These are phyloP conservation scores for Paradoxurus hermaphroditus DNA, from an alignment of 2,113 vertebrate genomes.

Conservation along the genomic window DNA sequence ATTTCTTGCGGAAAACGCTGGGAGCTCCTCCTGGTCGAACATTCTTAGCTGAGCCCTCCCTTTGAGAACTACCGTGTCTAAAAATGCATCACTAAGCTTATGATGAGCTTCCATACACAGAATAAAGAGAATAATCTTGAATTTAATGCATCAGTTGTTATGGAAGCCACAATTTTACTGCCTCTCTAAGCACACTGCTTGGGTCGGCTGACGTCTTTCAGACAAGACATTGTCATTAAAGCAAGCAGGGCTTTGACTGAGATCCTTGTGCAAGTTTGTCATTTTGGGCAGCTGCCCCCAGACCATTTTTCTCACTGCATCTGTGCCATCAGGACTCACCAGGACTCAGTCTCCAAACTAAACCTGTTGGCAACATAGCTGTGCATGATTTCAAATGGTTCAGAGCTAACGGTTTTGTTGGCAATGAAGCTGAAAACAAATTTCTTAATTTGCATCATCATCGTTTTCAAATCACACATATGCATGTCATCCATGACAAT, in stretches of 20 bases:
- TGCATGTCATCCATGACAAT: background rate
- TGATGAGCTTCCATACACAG: background rate
- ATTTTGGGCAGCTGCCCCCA: background rate
- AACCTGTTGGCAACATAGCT: background rate
- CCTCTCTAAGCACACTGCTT: background rate
- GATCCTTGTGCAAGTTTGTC: background rate
- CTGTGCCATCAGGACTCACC: background rate
- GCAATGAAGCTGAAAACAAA: background rate
- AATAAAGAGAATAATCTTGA: background rate
- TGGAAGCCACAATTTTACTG: background rate
- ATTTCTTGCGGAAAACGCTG: background rate
- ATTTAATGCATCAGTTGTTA: background rate
- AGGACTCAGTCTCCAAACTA: background rate
- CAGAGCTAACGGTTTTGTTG: background rate
- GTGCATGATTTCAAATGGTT: background rate
- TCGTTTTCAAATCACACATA: background rate
- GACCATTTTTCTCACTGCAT: background rate
- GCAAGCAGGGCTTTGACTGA: background rate
- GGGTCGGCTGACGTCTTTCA: background rate
- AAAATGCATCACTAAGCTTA: background rate
- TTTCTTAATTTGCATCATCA: background rate
- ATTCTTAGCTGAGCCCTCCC: background rate
- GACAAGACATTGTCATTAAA: background rate
- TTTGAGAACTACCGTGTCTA: rapidly evolving
- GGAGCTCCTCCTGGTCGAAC: background rate